Evolutionary conservation across 2,888 invertebrate genomes (phyloP).

Genomic region (Priocnemis perturbator): DNA sequence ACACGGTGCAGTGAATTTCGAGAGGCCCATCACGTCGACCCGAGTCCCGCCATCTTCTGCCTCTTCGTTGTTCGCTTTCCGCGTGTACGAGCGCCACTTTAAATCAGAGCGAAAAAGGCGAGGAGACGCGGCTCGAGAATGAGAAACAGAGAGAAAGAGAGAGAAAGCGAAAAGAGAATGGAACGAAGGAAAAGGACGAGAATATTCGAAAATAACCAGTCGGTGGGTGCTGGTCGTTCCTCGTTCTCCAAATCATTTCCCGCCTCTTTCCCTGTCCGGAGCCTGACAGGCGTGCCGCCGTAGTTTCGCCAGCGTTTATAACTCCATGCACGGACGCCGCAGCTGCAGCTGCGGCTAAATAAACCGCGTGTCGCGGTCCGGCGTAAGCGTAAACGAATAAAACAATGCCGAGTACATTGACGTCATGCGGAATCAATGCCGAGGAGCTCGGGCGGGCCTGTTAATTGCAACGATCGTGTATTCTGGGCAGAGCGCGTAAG

Average conservation of each 20-base stretch:
- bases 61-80: no score
- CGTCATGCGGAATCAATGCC: slow-evolving; percentile 29
- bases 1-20: background rate
- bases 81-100: no score
- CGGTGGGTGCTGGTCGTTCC: slow-evolving; percentile 25
- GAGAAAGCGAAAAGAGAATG: background rate
- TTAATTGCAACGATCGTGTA: background rate
- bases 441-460: no score
- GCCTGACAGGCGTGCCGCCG: slow-evolving; percentile 31
- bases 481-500: no score
- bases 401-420: slow-evolving; percentile 48
- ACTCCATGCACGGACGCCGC: slow-evolving; percentile 29
- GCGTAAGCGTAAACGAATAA: slow-evolving; percentile 40
- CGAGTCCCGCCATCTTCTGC: no score
- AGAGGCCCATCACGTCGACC: no score
- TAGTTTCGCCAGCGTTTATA: slow-evolving; percentile 53
- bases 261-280: background rate
- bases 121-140: background rate
- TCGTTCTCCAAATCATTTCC: background rate
- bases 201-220: slow-evolving; percentile 43
- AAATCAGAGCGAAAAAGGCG: no score
- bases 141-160: background rate
- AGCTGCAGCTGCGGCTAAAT: slow-evolving; percentile 48
- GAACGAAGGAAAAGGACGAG: slow-evolving; percentile 25
- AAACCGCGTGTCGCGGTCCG: slow-evolving; percentile 36